Base-by-base conservation (phyloP, 1,140 invertebrate genomes). In the Neodiprion fabricii region DNA sequence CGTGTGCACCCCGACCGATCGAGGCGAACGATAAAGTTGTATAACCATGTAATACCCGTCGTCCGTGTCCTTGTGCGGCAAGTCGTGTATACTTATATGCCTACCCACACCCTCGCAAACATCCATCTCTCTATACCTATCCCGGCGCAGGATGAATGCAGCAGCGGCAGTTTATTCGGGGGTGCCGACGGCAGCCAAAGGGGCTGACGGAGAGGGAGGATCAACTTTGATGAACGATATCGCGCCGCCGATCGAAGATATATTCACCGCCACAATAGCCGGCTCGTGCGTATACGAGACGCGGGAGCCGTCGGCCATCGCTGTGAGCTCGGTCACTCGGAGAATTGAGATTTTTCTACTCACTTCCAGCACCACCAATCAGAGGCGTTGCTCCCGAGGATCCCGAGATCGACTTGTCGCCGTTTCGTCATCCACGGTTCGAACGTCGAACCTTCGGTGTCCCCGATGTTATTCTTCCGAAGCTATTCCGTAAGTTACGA, bases 181-280 rank as follows among this genome's bases (percentile, higher is more conserved):
- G 53, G 28, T 61, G 53, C 53, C 5, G 11, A 14, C 3, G 53
- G 53, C 53, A 17, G 11, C n/a, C 53, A 17, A 61, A 17, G 53
- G 53, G 53, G 11, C 11, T 14, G 53, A 61, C 53, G 4, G 53
- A 61, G n/a, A 61, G n/a, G n/a, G 53, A 61, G 53, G n/a, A 61
- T 61, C 11, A 61, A 61, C 53, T 61, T 61, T 61, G 53, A 61
- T 61, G 53, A 61, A 61, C 53, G 53, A 61, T 61, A 61, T 61
- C 53, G 53, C n/a, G n/a, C 11, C 53, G n/a, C 53, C 53, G 53
- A 61, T 61, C 53, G 53, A 17, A 61, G n/a, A 17, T 12, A 61
- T 8, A 61, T 61, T 61, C 11, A 61, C 53, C 28, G 53, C 11
- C 53, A 61, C 53, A 61, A 61, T 61, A 17, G 53, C 11, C 53